Evolutionary conservation across 2,797 vertebrate species (phyloP).

Genomic region (Leucoraja ocellata): DNA sequence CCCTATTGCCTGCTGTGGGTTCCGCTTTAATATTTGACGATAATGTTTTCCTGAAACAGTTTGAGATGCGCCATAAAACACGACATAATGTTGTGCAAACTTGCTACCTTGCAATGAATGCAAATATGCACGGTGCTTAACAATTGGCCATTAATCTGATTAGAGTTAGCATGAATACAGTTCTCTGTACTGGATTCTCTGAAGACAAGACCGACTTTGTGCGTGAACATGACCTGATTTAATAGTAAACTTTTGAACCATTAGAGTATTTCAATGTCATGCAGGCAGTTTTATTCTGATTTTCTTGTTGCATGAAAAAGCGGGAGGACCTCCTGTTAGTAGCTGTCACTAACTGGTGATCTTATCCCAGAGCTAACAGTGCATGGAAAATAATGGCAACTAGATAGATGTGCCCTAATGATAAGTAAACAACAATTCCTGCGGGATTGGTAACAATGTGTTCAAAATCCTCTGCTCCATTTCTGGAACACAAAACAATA

Average conservation of each 20-base stretch:
- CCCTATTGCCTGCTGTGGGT: too few relatives aligned
- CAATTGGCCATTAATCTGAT: conserved; percentile 22
- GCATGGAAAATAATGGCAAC: not conserved
- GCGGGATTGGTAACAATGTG: not conserved
- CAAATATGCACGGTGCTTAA: not conserved
- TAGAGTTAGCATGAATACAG: conserved; percentile 21
- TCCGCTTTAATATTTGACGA: not conserved
- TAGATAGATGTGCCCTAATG: not conserved
- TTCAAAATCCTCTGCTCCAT: not conserved
- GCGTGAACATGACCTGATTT: not conserved
- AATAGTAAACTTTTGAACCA: not conserved
- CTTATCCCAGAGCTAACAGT: not conserved
- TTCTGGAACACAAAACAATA: not conserved
- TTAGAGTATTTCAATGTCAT: not conserved
- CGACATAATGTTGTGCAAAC: not conserved
- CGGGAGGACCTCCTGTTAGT: not conserved
- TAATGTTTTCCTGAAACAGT: not conserved
- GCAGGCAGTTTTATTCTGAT: not conserved
- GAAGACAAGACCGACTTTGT: not conserved
- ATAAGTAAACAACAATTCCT: not conserved
- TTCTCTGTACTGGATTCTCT: not conserved
- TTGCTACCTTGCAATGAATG: not conserved
- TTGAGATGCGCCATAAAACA: not conserved
- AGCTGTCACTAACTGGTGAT: not conserved
- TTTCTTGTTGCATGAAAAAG: not conserved